Evolutionary conservation across 1,140 invertebrate species (phyloP).

Genomic region (Ceratina australensis): DNA sequence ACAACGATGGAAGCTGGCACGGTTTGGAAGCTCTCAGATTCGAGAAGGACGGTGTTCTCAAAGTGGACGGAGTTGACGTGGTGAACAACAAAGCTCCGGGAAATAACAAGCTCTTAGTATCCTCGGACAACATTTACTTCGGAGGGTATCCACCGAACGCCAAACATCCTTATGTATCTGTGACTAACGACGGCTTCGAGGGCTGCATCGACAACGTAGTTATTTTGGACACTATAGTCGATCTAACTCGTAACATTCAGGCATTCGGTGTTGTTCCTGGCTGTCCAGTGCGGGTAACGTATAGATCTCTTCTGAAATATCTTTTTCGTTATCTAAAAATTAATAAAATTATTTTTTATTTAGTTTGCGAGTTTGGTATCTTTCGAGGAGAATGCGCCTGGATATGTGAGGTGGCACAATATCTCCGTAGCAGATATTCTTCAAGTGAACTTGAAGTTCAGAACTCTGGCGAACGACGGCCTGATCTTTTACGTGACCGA

Average conservation of each 20-base stretch:
- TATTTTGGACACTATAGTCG: slow-evolving; percentile 87
- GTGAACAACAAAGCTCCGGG: slow-evolving; percentile 71
- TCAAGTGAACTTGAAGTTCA: slow-evolving; percentile 94
- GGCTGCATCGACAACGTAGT: slow-evolving; percentile 94
- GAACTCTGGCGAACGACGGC: slow-evolving; percentile 88
- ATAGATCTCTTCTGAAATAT: background rate
- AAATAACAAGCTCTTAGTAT: slow-evolving; percentile 76
- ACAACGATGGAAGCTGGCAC: slow-evolving; percentile 93
- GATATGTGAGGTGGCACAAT: slow-evolving; percentile 84
- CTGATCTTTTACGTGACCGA: slow-evolving; percentile 88
- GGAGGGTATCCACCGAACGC: slow-evolving; percentile 87
- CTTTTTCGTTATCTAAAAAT: background rate
- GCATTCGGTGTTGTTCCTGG: slow-evolving; percentile 90
- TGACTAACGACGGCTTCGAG: slow-evolving; percentile 90
- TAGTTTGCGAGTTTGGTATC: slow-evolving; percentile 83
- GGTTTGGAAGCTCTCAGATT: slow-evolving; percentile 85
- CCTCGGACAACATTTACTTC: slow-evolving; percentile 89
- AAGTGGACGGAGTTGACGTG: slow-evolving; percentile 83
- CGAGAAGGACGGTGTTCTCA: slow-evolving; percentile 84
- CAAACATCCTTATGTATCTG: slow-evolving; percentile 83
- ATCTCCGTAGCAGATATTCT: slow-evolving; percentile 81
- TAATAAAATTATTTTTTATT: slow-evolving; percentile 27
- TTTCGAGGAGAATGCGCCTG: slow-evolving; percentile 80
- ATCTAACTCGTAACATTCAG: slow-evolving; percentile 88
- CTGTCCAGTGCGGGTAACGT: slow-evolving; percentile 88